A percentile compares a stretch with the other conserved stretches of the same genome.
phyloP scores from a whole-genome alignment of 2,888 invertebrate species.

The Xanthorhoe spadicearia region DNA sequence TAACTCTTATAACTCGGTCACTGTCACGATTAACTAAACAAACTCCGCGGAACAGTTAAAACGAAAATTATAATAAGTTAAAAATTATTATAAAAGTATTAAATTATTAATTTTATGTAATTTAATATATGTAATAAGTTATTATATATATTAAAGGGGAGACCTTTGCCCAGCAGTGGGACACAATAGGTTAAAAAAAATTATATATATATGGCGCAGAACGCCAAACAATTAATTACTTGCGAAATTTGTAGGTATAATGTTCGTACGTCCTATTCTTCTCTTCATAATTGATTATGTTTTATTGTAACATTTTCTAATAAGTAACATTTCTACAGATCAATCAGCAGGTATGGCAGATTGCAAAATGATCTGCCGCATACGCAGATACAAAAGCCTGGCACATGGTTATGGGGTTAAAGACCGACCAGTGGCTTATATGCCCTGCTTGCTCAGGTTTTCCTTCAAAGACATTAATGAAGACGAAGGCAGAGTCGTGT shows the following conservation, averaged over 20 bases:
- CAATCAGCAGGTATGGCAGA: constrained; percentile 42
- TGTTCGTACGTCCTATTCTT: background rate
- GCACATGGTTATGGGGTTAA: constrained; percentile 85
- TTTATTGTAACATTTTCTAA: background rate
- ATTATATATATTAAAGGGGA: too few relatives aligned
- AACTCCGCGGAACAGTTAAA: too few relatives aligned
- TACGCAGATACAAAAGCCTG: constrained; percentile 88
- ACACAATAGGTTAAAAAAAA: too few relatives aligned
- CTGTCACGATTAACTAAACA: too few relatives aligned
- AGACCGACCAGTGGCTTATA: constrained; percentile 85
- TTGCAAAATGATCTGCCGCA: constrained; percentile 70
- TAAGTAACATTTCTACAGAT: constrained; percentile 37
- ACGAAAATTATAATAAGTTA: too few relatives aligned
- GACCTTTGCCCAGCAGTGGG: too few relatives aligned
- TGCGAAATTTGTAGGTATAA: background rate
- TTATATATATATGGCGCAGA: too few relatives aligned
- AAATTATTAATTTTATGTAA: too few relatives aligned
- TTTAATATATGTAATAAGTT: too few relatives aligned
- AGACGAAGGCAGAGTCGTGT: constrained; percentile 80
- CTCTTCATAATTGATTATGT: background rate
- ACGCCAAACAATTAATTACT: too few relatives aligned
- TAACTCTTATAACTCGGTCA: too few relatives aligned
- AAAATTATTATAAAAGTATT: too few relatives aligned
- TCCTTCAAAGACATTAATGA: constrained; percentile 87
- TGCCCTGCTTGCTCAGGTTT: constrained; percentile 90